phyloP scores from a whole-genome alignment of 2,113 vertebrate genomes.

The Phaethon lepturus region DNA sequence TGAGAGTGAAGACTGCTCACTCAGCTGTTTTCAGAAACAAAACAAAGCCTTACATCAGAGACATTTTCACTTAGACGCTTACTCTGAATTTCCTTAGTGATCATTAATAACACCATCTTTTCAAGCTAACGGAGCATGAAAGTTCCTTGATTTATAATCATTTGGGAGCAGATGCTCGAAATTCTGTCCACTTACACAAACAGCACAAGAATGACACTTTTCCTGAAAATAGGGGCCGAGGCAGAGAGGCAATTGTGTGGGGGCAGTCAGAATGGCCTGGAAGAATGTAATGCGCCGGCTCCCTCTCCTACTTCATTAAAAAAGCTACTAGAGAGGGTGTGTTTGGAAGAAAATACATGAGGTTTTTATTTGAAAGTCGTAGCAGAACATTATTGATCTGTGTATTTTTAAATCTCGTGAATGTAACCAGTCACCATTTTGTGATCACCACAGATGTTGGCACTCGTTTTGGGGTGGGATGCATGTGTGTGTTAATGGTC shows the following conservation, averaged over 20 bases:
- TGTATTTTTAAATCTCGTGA: not conserved
- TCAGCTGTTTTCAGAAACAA: slow-evolving; percentile 29
- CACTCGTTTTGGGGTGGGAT: not conserved
- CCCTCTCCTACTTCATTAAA: not conserved
- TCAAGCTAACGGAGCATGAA: slow-evolving; percentile 40
- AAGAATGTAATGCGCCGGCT: not conserved
- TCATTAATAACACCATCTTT: slow-evolving; percentile 41
- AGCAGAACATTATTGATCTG: not conserved
- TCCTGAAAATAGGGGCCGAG: not conserved
- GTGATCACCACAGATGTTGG: not conserved
- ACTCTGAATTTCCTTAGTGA: not conserved
- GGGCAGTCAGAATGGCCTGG: not conserved
- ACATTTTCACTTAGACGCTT: slow-evolving; percentile 8
- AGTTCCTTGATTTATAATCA: slow-evolving; percentile 55
- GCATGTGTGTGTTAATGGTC: not conserved
- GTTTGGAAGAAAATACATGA: not conserved
- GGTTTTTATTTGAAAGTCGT: not conserved
- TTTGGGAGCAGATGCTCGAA: slow-evolving; percentile 22
- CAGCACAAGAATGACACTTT: not conserved
- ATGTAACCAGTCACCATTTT: not conserved
- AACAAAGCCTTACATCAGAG: slow-evolving; percentile 52
- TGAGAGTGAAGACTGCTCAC: not conserved
- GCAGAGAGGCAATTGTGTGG: not conserved
- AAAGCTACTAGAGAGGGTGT: not conserved
- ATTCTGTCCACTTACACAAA: slow-evolving; percentile 21